Evolutionary conservation across 2,113 vertebrate species (phyloP).

Genomic region (Grus americana): DNA sequence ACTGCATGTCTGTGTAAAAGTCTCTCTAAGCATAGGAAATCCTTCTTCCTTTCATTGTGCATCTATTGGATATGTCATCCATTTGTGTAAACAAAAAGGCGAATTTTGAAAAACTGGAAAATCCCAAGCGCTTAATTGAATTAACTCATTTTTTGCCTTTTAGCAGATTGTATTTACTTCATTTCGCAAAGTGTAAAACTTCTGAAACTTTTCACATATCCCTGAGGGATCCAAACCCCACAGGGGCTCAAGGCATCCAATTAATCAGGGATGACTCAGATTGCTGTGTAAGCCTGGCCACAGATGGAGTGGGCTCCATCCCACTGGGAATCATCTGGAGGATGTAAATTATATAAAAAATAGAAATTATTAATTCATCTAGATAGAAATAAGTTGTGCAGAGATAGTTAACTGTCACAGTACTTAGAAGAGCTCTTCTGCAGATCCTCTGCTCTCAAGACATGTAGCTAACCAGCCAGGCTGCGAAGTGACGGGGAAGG

Average conservation of each 20-base stretch:
- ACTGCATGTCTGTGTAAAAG: neutral
- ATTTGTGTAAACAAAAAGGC: conserved; percentile 23
- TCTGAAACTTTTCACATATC: neutral
- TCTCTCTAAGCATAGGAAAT: conserved; percentile 29
- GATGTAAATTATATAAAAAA: neutral
- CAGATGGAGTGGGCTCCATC: rapidly evolving
- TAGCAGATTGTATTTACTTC: neutral
- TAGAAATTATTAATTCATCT: neutral
- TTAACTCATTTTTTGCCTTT: neutral
- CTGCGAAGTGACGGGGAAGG: neutral
- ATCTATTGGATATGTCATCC: neutral
- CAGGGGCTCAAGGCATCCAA: neutral
- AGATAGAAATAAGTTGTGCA: neutral
- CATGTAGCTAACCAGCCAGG: neutral
- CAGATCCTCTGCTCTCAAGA: neutral
- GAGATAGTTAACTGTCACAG: neutral
- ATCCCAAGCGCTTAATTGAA: neutral
- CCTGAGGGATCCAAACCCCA: neutral
- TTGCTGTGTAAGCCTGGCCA: neutral
- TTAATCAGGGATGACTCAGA: neutral
- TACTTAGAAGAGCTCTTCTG: neutral
- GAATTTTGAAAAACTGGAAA: conserved; percentile 1
- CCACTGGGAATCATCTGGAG: neutral
- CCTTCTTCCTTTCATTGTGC: conserved; percentile 64
- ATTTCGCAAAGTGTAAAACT: neutral